Conservation (phyloP, 2,888 invertebrate genomes). For the Lobophora halterata region DNA sequence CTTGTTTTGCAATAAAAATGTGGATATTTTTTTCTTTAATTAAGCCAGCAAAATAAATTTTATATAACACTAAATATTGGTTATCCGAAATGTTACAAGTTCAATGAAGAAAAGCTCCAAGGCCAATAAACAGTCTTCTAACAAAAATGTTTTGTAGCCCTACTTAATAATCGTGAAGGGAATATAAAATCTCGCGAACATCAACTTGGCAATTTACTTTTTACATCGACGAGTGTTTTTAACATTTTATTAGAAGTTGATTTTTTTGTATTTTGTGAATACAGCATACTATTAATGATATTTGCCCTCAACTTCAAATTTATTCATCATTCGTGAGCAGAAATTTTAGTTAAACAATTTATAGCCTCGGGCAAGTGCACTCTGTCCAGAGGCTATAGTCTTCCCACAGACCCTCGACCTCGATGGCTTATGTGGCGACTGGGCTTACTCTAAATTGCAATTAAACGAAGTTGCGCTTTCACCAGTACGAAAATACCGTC, state of each 20-base stretch:
- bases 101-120: conserved; percentile 7
- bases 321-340: too few relatives aligned
- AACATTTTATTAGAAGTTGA: not conserved
- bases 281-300: too few relatives aligned
- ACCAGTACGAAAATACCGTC: conserved; percentile 34
- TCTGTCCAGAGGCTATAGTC: conserved; percentile 43
- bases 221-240: conserved; percentile 3
- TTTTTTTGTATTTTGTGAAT: too few relatives aligned
- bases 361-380: conserved; percentile 49
- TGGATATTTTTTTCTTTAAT: too few relatives aligned
- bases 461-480: conserved; percentile 57
- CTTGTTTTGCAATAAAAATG: conserved; percentile 23
- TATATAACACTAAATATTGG: conserved; percentile 1
- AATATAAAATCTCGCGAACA: conserved; percentile 5
- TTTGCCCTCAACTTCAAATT: too few relatives aligned
- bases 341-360: conserved; percentile 50
- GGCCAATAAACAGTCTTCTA: conserved; percentile 10
- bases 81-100: conserved; percentile 8
- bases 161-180: conserved; percentile 5
- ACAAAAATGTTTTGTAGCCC: conserved; percentile 16
- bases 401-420: conserved; percentile 54
- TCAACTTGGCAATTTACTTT: conserved; percentile 5
- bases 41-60: too few relatives aligned
- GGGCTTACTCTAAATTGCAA: conserved; percentile 69
- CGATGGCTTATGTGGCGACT: conserved; percentile 63